Base-by-base conservation (phyloP, 2,888 invertebrate genomes). In the Tipula vernalis region DNA sequence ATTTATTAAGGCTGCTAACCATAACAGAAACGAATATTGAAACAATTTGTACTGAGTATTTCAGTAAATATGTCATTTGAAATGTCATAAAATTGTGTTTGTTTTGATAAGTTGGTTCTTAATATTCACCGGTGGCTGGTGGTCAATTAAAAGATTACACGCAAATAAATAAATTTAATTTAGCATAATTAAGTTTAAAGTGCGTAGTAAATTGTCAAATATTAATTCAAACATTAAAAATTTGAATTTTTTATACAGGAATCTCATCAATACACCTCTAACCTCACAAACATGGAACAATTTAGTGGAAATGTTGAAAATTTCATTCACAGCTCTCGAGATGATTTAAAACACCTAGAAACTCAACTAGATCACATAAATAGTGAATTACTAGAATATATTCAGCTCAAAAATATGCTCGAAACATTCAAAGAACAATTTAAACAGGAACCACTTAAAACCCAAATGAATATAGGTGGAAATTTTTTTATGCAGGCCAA, bases 401-500 rank as follows among this genome's bases (percentile, higher is more conserved):
- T 95, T 8, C 96, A 96, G 89, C 92, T 97, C 84, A 95, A 95
- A 90, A 95, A 94, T 87, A 93, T 94, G 0, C 93, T 97, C 36
- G 93, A 95, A 90, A 94, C 95, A 0, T 91, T 96, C 3, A 93
- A 93, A 47, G 91, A 92, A 3, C 90, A 93, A 0, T 71, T 71
- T 10, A 71, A 10, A 8, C 28, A 13, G 2, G 28, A 71, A 28
- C 71, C 71, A 8, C 92, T 95, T 86, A 95, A 95, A 89, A 95
- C 95, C 0, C 93, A 95, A 91, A 93, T 97, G 39, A 96, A 97
- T 90, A 91, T 98, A 42, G 97, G 97, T n/a, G 95, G 95, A 89
- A 96, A 95, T 90, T 95, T 97, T 88, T 97, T 96, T 89, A 94
- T 96, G 90, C 95, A 97, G 90, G 96, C 96, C 0, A 92, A 94